These are phyloP conservation scores for Esperia sulphurella DNA, from an alignment of 2,888 invertebrate species.

Conservation along the genomic window DNA sequence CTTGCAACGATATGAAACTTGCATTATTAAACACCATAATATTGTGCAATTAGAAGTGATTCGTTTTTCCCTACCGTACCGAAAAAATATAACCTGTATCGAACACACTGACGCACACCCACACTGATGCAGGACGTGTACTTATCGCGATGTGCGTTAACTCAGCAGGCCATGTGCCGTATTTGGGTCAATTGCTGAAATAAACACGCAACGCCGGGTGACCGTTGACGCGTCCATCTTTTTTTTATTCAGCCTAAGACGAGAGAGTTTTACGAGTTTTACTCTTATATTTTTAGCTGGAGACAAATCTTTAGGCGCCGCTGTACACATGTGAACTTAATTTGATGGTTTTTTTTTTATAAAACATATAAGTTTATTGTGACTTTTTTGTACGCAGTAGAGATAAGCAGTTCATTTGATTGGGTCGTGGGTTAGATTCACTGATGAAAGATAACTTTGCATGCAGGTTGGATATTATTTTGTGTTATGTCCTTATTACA, in stretches of 20 bases:
- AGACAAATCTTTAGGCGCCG: background rate
- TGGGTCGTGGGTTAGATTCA: no score
- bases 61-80: constrained; percentile 30
- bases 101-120: constrained; percentile 10
- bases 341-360: no score
- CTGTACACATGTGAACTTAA: no score
- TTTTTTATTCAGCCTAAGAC: constrained; percentile 25
- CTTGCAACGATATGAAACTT: no score
- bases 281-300: background rate
- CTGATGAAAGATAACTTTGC: no score
- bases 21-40: no score
- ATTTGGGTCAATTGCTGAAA: constrained; percentile 74
- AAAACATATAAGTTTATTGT: no score
- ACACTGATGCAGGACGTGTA: background rate
- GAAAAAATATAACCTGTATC: constrained; percentile 45
- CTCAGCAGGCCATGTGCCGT: constrained; percentile 57
- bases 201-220: constrained; percentile 44
- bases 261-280: background rate
- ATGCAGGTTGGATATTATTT: no score
- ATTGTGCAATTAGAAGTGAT: no score
- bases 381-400: no score
- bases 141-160: constrained; percentile 38
- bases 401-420: no score
- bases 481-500: no score
- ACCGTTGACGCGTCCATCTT: constrained; percentile 31